Evolutionary conservation across 1,140 invertebrate genomes (phyloP).

Genomic region (Neodiprion fabricii): DNA sequence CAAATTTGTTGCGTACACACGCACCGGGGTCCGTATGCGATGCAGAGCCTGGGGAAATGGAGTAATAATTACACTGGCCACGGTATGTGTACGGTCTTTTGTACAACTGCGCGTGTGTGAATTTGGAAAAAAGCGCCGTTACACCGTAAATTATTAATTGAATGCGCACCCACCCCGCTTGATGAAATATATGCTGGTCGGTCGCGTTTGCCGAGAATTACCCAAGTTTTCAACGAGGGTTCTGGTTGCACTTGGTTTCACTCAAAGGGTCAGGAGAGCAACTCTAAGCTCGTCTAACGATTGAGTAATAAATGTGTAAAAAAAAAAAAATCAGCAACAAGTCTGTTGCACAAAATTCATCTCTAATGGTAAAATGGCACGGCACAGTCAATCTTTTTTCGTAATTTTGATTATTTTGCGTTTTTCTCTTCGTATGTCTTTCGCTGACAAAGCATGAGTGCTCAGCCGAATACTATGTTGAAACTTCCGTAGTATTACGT

Average conservation of each 20-base stretch:
- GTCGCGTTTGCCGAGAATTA: neutral
- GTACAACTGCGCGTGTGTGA: neutral
- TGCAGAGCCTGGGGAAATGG: neutral
- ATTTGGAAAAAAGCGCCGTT: neutral
- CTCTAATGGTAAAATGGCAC: too few relatives aligned
- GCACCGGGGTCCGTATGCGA: neutral
- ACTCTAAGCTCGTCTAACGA: too few relatives aligned
- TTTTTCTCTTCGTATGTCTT: too few relatives aligned
- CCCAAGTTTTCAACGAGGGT: neutral
- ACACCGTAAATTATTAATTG: too few relatives aligned
- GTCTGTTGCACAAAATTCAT: too few relatives aligned
- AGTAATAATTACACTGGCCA: neutral
- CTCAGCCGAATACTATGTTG: neutral
- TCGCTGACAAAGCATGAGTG: too few relatives aligned
- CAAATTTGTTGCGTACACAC: neutral
- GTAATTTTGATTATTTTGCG: too few relatives aligned
- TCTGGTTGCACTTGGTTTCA: neutral
- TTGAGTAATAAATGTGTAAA: too few relatives aligned
- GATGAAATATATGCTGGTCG: neutral
- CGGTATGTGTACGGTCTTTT: neutral
- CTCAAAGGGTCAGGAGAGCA: too few relatives aligned
- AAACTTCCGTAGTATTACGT: neutral
- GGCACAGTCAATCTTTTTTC: too few relatives aligned
- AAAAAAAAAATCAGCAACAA: too few relatives aligned
- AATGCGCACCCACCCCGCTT: neutral